Percentiles rank a stretch among this genome's conserved stretches.
Evolutionary conservation across 2,797 vertebrate species (phyloP).

Genomic region (Sebastes kiyomatsui): DNA sequence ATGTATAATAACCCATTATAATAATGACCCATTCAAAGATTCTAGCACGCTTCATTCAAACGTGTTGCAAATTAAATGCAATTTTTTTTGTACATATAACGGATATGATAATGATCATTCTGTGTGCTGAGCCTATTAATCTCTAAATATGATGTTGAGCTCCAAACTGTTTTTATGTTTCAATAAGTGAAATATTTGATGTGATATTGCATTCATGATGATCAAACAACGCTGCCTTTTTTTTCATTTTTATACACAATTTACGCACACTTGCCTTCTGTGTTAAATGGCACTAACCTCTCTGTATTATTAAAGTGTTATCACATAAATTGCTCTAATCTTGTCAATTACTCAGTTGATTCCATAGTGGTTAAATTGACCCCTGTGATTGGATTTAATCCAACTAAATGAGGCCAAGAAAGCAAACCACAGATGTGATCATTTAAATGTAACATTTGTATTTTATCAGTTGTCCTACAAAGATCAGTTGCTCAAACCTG

Average conservation of each 20-base stretch:
- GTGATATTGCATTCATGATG: neutral
- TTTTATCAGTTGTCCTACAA: neutral
- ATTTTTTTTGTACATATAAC: neutral
- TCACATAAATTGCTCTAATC: slow-evolving; percentile 2
- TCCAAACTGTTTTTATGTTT: neutral
- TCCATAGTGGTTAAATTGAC: neutral
- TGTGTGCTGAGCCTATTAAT: neutral
- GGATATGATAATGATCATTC: neutral
- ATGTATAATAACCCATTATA: neutral
- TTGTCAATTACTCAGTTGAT: slow-evolving; percentile 3
- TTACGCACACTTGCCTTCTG: neutral
- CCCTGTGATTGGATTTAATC: neutral
- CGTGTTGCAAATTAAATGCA: neutral
- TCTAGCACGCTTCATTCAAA: neutral
- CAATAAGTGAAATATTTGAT: neutral
- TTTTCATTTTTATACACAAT: neutral
- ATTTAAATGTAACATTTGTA: neutral
- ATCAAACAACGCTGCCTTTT: neutral
- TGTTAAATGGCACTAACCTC: slow-evolving; percentile 38
- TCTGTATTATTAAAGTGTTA: slow-evolving; percentile 44
- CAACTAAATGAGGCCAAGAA: neutral
- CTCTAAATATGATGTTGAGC: neutral
- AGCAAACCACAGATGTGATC: neutral
- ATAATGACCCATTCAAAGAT: neutral
- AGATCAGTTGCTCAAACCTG: neutral